Evolutionary conservation across 1,140 invertebrate genomes (phyloP).

Genomic region (Dinothrombium tinctorium): DNA sequence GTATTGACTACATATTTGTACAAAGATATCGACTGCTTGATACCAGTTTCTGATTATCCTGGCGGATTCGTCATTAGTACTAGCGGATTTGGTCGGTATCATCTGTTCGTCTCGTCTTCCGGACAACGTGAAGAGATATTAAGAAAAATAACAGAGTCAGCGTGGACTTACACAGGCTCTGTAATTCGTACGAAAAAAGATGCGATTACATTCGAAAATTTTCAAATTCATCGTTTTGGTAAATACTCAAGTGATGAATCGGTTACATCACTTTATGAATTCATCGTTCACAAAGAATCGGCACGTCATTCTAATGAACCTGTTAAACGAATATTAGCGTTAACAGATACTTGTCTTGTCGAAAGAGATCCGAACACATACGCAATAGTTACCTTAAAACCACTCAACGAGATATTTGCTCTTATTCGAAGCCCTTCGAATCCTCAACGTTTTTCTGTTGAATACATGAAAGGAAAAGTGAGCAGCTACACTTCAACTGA

Average conservation of each 20-base stretch:
- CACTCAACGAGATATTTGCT: conserved; percentile 56
- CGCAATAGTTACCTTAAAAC: conserved; percentile 61
- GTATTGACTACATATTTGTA: conserved; percentile 66
- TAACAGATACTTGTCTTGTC: conserved; percentile 80
- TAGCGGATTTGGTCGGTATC: conserved; percentile 48
- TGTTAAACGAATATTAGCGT: conserved; percentile 63
- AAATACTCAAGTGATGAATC: conserved; percentile 66
- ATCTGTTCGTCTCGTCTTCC: conserved; percentile 10
- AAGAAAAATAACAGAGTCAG: conserved; percentile 53
- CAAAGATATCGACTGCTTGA: conserved; percentile 63
- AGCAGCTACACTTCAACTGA: conserved; percentile 64
- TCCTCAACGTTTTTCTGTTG: conserved; percentile 76
- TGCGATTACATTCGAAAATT: conserved; percentile 57
- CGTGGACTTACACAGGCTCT: conserved; percentile 50
- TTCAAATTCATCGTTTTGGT: conserved; percentile 59
- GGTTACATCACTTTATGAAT: conserved; percentile 73
- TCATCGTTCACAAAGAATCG: conserved; percentile 65
- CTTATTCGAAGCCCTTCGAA: conserved; percentile 67
- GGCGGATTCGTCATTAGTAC: conserved; percentile 64
- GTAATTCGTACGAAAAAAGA: conserved; percentile 56
- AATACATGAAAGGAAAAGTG: conserved; percentile 74
- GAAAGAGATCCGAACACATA: conserved; percentile 93
- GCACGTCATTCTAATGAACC: conserved; percentile 32
- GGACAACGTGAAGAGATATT: conserved; percentile 42
- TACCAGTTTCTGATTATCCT: conserved; percentile 28